Base-by-base conservation (phyloP, 1,140 invertebrate genomes). In the Xylocopa sonorina region DNA sequence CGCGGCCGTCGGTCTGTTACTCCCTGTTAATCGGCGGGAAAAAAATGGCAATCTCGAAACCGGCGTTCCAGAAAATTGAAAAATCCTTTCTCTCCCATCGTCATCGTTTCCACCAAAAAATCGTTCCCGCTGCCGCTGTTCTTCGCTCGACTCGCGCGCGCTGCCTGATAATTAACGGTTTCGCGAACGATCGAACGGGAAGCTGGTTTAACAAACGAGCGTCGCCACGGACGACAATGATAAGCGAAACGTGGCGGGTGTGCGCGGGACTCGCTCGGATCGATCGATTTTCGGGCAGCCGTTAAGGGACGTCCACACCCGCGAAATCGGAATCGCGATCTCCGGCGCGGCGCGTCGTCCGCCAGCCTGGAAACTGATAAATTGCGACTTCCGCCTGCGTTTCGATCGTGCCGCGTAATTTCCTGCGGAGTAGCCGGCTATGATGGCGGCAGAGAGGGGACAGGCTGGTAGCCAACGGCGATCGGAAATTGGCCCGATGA, bases 401-500 rank as follows among this genome's bases (percentile, higher is more conserved):
- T 90, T 90, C 89, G 88, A 88, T 89, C 87, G 86, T 78, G 88
- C 85, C 88, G 87, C 82, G 89, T 89, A 91, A 90, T 91, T 92
- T 91, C 90, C 90, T 90, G 90, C 78, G 48, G 82, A 89, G 79
- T 82, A 84, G 69, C 74, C 86, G 87, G 73, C 86, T 71, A 48
- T 55, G 80, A 57, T 68, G 72, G 84, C 83, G 85, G 81, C 85
- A 78, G 87, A 75, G 81, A 71, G 83, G n/a, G 62, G 87, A 89
- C 85, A 88, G 86, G 87, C 87, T 84, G 88, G 88, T 78, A 90
- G 82, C 81, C 83, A 90, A 87, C 88, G 88, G 89, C 89, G 88
- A 92, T 92, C 91, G 92, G 92, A 93, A 93, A 93, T 93, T 93
- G 91, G 91, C 90, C 91, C 91, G 92, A 92, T 92, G 92, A 92